These are phyloP conservation scores for Probaryconus sp. DNA, from an alignment of 1,140 invertebrate species.

Conservation along the genomic window DNA sequence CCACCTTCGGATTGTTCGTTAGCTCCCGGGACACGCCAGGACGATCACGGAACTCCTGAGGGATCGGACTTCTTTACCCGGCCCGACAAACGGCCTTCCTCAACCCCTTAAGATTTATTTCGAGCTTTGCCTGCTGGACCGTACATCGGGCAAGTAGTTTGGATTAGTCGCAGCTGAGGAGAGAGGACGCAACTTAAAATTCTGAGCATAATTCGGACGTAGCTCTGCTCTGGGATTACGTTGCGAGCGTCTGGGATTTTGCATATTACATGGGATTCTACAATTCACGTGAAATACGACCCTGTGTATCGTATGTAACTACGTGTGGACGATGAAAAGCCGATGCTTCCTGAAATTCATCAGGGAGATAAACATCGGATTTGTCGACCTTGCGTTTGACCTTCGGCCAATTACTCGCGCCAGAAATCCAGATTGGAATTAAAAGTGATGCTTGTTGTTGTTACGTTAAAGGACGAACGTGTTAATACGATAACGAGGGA, in stretches of 20 bases:
- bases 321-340: not conserved
- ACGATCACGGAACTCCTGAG: constrained; percentile 39
- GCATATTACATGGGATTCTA: constrained; percentile 43
- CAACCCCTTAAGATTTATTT: constrained; percentile 59
- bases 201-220: constrained; percentile 58
- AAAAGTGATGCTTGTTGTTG: too few species aligned
- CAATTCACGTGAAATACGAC: constrained; percentile 21
- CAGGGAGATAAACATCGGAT: constrained; percentile 7
- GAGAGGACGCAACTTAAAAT: constrained; percentile 56
- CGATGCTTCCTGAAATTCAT: constrained; percentile 16
- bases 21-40: constrained; percentile 38
- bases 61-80: constrained; percentile 35
- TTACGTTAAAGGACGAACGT: not conserved
- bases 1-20: constrained; percentile 54
- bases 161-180: constrained; percentile 48
- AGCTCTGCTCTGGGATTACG: constrained; percentile 41
- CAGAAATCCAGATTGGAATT: too few species aligned
- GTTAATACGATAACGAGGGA: constrained; percentile 22
- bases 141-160: constrained; percentile 33
- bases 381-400: not conserved
- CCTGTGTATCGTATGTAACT: constrained; percentile 7
- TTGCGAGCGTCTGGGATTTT: constrained; percentile 35
- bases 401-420: too few species aligned
- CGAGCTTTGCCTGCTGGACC: constrained; percentile 55
- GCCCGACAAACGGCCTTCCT: constrained; percentile 2